Evolutionary conservation across 2,888 invertebrate genomes (phyloP).

Genomic region (Drymonia ruficornis): DNA sequence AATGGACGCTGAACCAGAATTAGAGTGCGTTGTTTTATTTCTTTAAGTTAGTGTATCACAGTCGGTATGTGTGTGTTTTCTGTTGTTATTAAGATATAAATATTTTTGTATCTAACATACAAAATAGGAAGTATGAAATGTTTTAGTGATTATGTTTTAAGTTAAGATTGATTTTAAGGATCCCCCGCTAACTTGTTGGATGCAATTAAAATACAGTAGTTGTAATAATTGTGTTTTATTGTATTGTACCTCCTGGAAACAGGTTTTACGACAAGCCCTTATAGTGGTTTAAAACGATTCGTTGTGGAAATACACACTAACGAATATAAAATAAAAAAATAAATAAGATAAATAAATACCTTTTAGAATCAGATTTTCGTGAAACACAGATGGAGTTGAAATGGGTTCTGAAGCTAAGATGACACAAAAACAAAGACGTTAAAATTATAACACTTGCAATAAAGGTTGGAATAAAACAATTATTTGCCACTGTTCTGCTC

Average conservation of each 20-base stretch:
- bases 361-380: too few species aligned
- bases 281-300: too few species aligned
- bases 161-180: slow-evolving; percentile 74
- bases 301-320: too few species aligned
- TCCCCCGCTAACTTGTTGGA: slow-evolving; percentile 79
- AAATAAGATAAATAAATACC: too few species aligned
- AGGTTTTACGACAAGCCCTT: too few species aligned
- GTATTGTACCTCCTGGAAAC: slow-evolving; percentile 39
- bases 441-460: too few species aligned
- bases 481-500: too few species aligned
- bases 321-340: too few species aligned
- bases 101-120: slow-evolving; percentile 80
- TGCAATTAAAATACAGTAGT: slow-evolving; percentile 80
- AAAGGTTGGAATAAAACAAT: too few species aligned
- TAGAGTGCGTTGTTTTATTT: slow-evolving; percentile 62
- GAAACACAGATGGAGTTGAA: too few species aligned
- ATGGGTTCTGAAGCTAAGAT: too few species aligned
- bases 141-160: slow-evolving; percentile 73
- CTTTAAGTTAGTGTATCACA: slow-evolving; percentile 68
- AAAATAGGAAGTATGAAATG: slow-evolving; percentile 64
- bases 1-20: slow-evolving; percentile 53
- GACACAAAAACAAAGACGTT: too few species aligned
- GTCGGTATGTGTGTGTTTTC: slow-evolving; percentile 77
- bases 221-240: slow-evolving; percentile 49
- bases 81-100: slow-evolving; percentile 77